phyloP scores from a whole-genome alignment of 2,888 invertebrate species.

The Tipula vernalis region DNA sequence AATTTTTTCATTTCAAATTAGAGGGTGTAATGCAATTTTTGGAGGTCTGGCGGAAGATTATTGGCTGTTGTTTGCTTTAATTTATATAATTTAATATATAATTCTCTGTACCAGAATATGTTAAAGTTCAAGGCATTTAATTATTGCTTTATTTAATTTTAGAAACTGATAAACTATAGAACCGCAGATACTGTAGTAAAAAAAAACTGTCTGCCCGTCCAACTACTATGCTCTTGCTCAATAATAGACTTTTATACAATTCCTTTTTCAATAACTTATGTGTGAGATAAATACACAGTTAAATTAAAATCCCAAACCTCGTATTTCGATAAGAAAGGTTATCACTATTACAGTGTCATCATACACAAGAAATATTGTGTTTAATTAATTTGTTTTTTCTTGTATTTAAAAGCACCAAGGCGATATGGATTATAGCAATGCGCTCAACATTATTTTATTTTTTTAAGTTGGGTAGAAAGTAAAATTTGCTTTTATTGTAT shows the following conservation, averaged over 20 bases:
- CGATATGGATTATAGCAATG: neutral
- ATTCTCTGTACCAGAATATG: too few relatives aligned
- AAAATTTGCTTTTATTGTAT: neutral
- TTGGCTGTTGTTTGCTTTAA: too few relatives aligned
- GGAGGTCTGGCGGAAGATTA: neutral
- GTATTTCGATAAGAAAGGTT: neutral
- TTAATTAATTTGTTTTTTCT: neutral
- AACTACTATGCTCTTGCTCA: neutral
- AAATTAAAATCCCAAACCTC: neutral
- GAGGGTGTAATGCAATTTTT: neutral
- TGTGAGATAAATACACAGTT: neutral
- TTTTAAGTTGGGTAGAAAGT: neutral
- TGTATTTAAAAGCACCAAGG: neutral
- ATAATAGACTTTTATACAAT: neutral
- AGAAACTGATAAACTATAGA: too few relatives aligned
- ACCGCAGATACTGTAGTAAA: too few relatives aligned
- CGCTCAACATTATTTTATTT: neutral
- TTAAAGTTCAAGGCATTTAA: too few relatives aligned
- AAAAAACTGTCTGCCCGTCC: neutral
- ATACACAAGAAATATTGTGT: neutral
- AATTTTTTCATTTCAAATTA: neutral
- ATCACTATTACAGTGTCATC: neutral
- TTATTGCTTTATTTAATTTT: too few relatives aligned
- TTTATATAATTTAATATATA: too few relatives aligned
- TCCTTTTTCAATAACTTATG: neutral